These are phyloP conservation scores for Menidia beryllina DNA, from an alignment of 2,113 vertebrate species.

Conservation along the genomic window DNA sequence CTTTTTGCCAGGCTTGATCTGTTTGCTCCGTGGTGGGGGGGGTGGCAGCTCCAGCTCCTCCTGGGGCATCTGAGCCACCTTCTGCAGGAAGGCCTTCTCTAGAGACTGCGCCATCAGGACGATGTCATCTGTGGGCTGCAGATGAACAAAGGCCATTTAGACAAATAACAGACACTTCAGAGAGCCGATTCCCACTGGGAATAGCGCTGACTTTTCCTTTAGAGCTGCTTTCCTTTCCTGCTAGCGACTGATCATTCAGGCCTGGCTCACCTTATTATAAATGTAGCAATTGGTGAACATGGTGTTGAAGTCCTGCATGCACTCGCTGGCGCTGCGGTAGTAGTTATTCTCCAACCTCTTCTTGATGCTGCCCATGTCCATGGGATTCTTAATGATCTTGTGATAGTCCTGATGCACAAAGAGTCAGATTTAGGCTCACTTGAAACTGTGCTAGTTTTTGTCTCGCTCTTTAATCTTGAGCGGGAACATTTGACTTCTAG, in stretches of 20 bases:
- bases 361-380: constrained; percentile 97
- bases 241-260: too few relatives aligned
- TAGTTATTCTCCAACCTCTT: constrained; percentile 89
- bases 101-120: constrained; percentile 95
- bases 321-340: constrained; percentile 91
- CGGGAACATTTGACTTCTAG: neutral
- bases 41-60: constrained; percentile 89
- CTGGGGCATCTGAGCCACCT: constrained; percentile 93
- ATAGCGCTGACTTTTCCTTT: too few relatives aligned
- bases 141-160: neutral
- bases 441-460: neutral
- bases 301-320: constrained; percentile 97
- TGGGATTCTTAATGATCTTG: constrained; percentile 95
- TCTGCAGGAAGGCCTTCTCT: constrained; percentile 94
- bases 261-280: constrained; percentile 95
- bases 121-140: constrained; percentile 92
- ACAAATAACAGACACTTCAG: neutral
- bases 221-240: too few relatives aligned
- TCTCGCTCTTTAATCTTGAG: too few relatives aligned
- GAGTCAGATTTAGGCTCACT: neutral
- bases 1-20: constrained; percentile 83
- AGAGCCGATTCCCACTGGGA: too few relatives aligned
- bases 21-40: constrained; percentile 85
- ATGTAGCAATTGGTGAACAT: constrained; percentile 99
- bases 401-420: constrained; percentile 88